Evolutionary conservation across 2,797 vertebrate species (phyloP).

Genomic region (Pseudochirops corinnae): DNA sequence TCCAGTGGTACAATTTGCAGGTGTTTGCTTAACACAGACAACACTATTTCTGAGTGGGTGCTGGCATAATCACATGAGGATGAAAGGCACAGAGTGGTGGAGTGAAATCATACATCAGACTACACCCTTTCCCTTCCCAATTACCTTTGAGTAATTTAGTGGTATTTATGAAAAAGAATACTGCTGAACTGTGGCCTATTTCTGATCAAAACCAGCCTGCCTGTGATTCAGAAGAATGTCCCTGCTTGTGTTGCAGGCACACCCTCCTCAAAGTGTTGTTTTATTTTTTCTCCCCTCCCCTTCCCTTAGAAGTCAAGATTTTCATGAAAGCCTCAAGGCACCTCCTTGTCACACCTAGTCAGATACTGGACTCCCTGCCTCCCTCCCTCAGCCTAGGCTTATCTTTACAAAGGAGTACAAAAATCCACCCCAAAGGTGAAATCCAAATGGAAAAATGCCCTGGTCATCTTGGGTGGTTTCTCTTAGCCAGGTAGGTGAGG

Average conservation of each 20-base stretch:
- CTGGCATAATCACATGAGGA: not conserved
- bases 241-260: not conserved
- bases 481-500: not conserved
- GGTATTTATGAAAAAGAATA: constrained; percentile 25
- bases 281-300: not conserved
- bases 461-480: constrained; percentile 33
- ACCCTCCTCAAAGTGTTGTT: constrained; percentile 12
- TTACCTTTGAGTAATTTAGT: not conserved
- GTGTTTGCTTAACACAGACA: not conserved
- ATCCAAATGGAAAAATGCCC: not conserved
- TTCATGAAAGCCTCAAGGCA: constrained; percentile 32
- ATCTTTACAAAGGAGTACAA: constrained; percentile 45
- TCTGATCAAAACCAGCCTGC: constrained; percentile 44
- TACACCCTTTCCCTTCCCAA: accelerated
- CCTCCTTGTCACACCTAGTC: not conserved
- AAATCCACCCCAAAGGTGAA: constrained; percentile 60
- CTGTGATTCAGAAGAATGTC: not conserved
- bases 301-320: not conserved
- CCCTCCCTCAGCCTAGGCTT: not conserved
- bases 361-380: accelerated
- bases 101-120: not conserved
- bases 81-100: not conserved
- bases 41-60: not conserved
- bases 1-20: not conserved
- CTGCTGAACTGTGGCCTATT: not conserved